Conservation (phyloP, 2,888 invertebrate genomes). For the Metallyticus violacea region DNA sequence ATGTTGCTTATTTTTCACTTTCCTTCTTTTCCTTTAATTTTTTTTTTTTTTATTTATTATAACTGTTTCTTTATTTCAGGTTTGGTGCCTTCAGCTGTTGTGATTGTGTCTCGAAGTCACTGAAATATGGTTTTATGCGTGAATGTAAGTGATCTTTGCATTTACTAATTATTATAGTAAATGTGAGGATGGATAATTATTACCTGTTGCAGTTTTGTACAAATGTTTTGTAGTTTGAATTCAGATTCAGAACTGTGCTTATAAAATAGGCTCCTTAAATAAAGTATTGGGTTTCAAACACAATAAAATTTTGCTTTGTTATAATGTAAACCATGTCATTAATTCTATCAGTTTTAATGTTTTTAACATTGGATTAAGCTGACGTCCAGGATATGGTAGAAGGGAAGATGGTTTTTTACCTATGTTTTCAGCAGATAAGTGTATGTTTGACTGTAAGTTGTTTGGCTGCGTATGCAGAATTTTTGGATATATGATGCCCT, state of each 20-base stretch:
- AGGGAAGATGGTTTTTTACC: neutral
- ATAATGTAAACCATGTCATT: neutral
- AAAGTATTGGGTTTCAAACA: neutral
- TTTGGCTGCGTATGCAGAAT: neutral
- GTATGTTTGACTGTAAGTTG: neutral
- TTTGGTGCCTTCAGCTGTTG: conserved; percentile 79
- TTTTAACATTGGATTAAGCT: neutral
- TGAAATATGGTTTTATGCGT: neutral
- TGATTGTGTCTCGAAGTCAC: conserved; percentile 60
- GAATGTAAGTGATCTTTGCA: neutral
- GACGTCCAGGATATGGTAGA: neutral
- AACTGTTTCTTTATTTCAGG: conserved; percentile 60
- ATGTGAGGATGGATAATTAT: neutral
- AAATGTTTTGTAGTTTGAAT: neutral
- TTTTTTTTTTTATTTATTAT: neutral
- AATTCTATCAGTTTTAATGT: neutral
- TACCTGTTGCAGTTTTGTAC: neutral
- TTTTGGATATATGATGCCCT: conserved; percentile 28
- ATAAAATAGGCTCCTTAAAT: neutral
- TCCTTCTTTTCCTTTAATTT: neutral
- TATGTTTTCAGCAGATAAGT: neutral
- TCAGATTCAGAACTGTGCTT: neutral
- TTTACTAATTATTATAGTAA: neutral
- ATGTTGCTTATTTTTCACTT: too few species aligned
- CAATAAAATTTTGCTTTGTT: neutral